Base-by-base conservation (phyloP, 2,888 invertebrate genomes). In the Cepaea hortensis region DNA sequence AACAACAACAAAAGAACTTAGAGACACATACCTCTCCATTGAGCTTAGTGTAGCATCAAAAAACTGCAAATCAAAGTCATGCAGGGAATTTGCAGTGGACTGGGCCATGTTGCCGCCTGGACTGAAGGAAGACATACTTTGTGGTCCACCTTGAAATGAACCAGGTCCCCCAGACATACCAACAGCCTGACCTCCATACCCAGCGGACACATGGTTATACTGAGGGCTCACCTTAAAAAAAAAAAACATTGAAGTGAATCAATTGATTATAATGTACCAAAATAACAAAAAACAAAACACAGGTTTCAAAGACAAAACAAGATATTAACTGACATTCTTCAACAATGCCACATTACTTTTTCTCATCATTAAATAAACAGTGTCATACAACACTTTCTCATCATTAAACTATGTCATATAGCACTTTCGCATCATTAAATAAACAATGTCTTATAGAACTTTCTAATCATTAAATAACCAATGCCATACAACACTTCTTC, bases 141-240 rank as follows among this genome's bases (percentile, higher is more conserved):
- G 68, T 13, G 73, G 85, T 18, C 81, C 81, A 11, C 87, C 87
- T 20, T 88, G 85, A 68, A 87, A 87, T 65, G 80, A 68, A 48
- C 81, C 76, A 6, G 84, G 88, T 7, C 83, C 83, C n/a, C 85
- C 86, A 61, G 89, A 61, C 23, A 75, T 88, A 77, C 65, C 88
- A 85, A 80, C 20, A 35, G 87, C 72, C 81, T 89, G 89, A 48
- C 87, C 83, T 68, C 85, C 76, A 84, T 88, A 87, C 13, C 88
- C 88, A 35, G 88, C 76, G 62, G 89, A 83, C 88, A 89, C 86
- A 77, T 92, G 91, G 85, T 89, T 91, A 87, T 90, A 92, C 2
- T 91, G 90, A 11, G 92, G 92, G 87, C 91, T 92, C 20, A 91
- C 90, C 88, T 92, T 91, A 2, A 55, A 2, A 76, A 5, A 76